Conservation (phyloP, 2,797 vertebrate species). For the Dendrocincla tyrannina region DNA sequence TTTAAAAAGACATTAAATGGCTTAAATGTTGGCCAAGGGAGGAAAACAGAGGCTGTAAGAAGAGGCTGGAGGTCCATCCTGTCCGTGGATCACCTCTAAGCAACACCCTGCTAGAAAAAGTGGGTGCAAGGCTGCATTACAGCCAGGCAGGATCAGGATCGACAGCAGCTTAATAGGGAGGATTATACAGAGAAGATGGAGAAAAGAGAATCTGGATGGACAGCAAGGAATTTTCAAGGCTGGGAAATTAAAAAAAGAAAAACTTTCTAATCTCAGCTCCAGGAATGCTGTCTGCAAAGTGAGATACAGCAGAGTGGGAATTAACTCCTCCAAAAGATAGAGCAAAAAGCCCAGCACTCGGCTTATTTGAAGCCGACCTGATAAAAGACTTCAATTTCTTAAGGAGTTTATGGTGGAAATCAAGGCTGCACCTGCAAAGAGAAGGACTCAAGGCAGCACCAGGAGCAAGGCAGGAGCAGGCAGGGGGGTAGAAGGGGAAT, state of each 20-base stretch:
- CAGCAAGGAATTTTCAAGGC: neutral
- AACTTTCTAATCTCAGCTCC: slow-evolving; percentile 19
- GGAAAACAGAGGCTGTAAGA: neutral
- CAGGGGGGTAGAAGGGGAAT: neutral
- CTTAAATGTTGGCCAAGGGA: neutral
- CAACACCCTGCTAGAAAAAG: neutral
- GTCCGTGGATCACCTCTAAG: neutral
- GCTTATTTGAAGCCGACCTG: neutral
- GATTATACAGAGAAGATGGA: neutral
- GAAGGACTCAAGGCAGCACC: neutral
- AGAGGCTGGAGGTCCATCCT: neutral
- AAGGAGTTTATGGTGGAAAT: slow-evolving; percentile 11
- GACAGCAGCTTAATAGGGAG: neutral
- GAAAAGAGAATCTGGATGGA: neutral
- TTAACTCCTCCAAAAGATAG: slow-evolving; percentile 16
- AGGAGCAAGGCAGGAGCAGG: neutral
- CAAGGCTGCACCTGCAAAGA: neutral
- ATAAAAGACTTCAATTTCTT: slow-evolving; percentile 32
- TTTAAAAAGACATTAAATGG: neutral
- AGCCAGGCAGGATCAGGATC: neutral
- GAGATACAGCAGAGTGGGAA: slow-evolving; percentile 27
- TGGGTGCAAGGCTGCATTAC: neutral
- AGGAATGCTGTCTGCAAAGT: neutral
- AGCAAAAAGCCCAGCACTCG: neutral
- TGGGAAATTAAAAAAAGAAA: neutral